Conservation (phyloP, 2,888 invertebrate genomes). For the Caenorhabditis sp. region DNA sequence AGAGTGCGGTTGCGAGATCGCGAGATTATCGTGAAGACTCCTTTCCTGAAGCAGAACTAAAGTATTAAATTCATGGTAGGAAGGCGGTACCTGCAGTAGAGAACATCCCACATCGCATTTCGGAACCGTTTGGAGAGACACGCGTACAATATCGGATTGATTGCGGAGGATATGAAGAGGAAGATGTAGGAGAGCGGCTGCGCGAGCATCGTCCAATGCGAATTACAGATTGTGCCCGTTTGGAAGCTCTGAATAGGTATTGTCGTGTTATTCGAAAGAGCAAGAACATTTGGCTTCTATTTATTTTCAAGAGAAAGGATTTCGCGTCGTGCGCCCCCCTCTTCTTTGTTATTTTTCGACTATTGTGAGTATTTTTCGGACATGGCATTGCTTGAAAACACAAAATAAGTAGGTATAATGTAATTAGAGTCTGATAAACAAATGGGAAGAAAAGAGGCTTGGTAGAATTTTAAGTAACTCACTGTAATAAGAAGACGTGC, state of each 20-base stretch:
- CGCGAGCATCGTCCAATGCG: slow-evolving; percentile 66
- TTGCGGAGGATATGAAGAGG: slow-evolving; percentile 72
- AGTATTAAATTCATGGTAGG: neutral
- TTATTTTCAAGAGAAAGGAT: too few species aligned
- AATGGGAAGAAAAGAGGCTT: neutral
- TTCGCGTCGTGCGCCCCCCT: too few species aligned
- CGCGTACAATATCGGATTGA: slow-evolving; percentile 77
- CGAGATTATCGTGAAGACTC: slow-evolving; percentile 45
- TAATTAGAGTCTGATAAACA: neutral
- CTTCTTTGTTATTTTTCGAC: neutral
- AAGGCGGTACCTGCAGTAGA: slow-evolving; percentile 55
- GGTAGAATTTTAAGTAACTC: slow-evolving; percentile 14
- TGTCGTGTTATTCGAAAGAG: too few species aligned
- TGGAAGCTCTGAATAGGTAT: slow-evolving; percentile 71
- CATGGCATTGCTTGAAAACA: too few species aligned
- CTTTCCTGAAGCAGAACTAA: slow-evolving; percentile 46
- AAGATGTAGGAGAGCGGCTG: slow-evolving; percentile 74
- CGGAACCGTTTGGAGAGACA: slow-evolving; percentile 76
- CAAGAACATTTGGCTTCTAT: too few species aligned
- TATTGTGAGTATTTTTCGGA: slow-evolving; percentile 5
- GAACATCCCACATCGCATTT: slow-evolving; percentile 71
- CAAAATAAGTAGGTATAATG: slow-evolving; percentile 2
- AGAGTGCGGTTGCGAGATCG: slow-evolving; percentile 68
- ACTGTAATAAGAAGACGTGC: slow-evolving; percentile 82
- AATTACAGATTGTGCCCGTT: slow-evolving; percentile 62